These are phyloP conservation scores for Cotesia glomerata DNA, from an alignment of 1,140 invertebrate species.

Conservation along the genomic window DNA sequence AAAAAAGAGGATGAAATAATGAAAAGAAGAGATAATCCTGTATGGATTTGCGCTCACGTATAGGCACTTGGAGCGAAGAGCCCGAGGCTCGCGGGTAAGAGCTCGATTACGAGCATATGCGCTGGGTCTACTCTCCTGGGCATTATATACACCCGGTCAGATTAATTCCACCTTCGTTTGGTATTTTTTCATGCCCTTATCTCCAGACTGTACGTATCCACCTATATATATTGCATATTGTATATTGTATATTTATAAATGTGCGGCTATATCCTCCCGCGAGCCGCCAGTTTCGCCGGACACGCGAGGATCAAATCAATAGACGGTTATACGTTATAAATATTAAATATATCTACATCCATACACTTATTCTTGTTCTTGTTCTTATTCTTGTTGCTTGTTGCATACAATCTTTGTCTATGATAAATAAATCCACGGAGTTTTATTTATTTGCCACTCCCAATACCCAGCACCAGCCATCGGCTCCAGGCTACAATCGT, in stretches of 20 bases:
- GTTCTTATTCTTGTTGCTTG: not conserved
- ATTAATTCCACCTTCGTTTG: conserved; percentile 26
- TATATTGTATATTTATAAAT: too few relatives aligned
- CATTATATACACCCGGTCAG: conserved; percentile 10
- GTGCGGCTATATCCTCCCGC: conserved; percentile 1
- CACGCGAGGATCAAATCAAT: not conserved
- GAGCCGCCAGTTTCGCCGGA: conserved; percentile 6
- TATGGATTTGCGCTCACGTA: too few relatives aligned
- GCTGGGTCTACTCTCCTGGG: conserved; percentile 1
- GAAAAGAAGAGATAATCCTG: too few relatives aligned
- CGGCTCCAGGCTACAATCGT: too few relatives aligned
- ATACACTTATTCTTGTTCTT: not conserved
- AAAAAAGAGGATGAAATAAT: too few relatives aligned
- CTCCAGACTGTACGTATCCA: not conserved
- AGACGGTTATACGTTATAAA: not conserved
- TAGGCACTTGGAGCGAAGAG: not conserved
- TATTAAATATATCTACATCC: not conserved
- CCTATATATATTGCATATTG: too few relatives aligned
- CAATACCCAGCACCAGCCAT: too few relatives aligned
- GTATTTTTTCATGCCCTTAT: conserved; percentile 17
- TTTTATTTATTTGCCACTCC: conserved; percentile 10
- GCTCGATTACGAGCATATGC: conserved; percentile 15
- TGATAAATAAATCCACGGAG: conserved; percentile 4
- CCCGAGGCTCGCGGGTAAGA: not conserved
- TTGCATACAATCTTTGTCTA: not conserved